Percentiles rank a stretch among this genome's conserved stretches.
phyloP scores from a whole-genome alignment of 2,113 vertebrate genomes.

The Lophius piscatorius region DNA sequence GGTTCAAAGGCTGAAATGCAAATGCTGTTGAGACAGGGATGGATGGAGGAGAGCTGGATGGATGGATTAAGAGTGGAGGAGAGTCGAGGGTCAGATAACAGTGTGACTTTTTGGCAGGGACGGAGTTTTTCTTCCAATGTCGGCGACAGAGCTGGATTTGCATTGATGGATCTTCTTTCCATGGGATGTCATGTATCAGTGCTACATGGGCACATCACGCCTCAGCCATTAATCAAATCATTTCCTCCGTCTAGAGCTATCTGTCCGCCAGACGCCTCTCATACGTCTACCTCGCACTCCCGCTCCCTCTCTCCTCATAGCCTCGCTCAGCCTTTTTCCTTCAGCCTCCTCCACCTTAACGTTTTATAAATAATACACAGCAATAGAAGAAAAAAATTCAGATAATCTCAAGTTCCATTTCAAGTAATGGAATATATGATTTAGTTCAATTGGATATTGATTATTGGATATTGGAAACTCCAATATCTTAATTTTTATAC shows the following conservation, averaged over 20 bases:
- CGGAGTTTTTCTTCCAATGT: conserved; percentile 64
- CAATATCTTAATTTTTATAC: too few relatives aligned
- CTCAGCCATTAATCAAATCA: conserved; percentile 81
- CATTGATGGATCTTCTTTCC: conserved; percentile 83
- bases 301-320: conserved; percentile 1
- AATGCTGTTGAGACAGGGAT: conserved; percentile 71
- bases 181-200: conserved; percentile 77
- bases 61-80: conserved; percentile 58
- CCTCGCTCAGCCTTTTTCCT: neutral
- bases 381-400: too few relatives aligned
- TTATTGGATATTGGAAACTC: too few relatives aligned
- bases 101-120: conserved; percentile 65
- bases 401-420: too few relatives aligned
- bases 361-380: too few relatives aligned
- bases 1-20: conserved; percentile 74
- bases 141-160: conserved; percentile 70
- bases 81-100: conserved; percentile 75
- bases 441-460: too few relatives aligned
- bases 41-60: conserved; percentile 43
- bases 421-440: too few relatives aligned
- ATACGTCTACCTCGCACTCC: conserved; percentile 29
- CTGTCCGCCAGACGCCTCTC: conserved; percentile 55
- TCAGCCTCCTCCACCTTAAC: neutral
- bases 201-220: conserved; percentile 67
- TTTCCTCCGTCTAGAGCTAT: conserved; percentile 53